phyloP scores from a whole-genome alignment of 2,113 vertebrate genomes.

The Plecturocebus donacophilus region DNA sequence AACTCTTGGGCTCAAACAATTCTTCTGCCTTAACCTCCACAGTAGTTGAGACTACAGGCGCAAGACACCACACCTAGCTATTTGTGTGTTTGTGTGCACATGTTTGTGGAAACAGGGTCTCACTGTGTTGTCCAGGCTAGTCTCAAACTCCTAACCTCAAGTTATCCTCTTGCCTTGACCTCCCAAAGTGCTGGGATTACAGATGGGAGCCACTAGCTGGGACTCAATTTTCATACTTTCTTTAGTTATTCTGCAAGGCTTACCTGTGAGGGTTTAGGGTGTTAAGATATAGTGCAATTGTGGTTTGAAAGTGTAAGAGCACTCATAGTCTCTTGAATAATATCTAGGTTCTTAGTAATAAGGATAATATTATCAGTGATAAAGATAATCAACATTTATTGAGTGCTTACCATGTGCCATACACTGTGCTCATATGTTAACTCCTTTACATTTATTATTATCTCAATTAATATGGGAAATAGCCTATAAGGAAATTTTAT shows the following conservation, averaged over 20 bases:
- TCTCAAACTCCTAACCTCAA: too few relatives aligned
- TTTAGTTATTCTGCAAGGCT: constrained; percentile 4
- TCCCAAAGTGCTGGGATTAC: too few relatives aligned
- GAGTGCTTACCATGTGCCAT: background rate
- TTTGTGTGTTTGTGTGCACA: too few relatives aligned
- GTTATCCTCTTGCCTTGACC: too few relatives aligned
- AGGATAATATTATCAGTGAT: background rate
- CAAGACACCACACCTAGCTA: too few relatives aligned
- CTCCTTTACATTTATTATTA: background rate
- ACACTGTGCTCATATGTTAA: background rate
- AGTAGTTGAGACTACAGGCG: too few relatives aligned
- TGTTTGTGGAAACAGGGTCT: too few relatives aligned
- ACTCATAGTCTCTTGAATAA: background rate
- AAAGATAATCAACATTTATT: background rate
- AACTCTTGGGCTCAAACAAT: too few relatives aligned
- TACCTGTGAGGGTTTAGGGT: background rate
- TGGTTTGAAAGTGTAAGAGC: background rate
- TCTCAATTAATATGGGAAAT: background rate
- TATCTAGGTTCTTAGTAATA: constrained; percentile 21
- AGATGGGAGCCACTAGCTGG: too few relatives aligned
- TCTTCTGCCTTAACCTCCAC: too few relatives aligned
- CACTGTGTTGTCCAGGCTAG: too few relatives aligned
- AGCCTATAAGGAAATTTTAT: background rate
- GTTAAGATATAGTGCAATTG: background rate
- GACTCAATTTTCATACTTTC: too few relatives aligned